These are phyloP conservation scores for Mixornis gularis DNA, from an alignment of 2,113 vertebrate genomes.

Conservation along the genomic window DNA sequence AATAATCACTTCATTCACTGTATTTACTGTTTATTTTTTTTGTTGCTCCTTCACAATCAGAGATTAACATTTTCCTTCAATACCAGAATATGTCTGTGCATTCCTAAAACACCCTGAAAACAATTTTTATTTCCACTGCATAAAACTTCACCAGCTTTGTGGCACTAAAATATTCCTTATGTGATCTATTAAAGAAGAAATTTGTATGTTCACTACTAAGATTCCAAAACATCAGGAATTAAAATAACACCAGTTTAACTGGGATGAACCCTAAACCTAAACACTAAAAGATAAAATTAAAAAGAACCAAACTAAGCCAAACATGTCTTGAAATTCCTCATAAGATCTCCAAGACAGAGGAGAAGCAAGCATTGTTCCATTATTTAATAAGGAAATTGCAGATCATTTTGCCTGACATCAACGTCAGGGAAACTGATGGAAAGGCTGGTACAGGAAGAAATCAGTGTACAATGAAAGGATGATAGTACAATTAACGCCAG, in stretches of 20 bases:
- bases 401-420: constrained; percentile 39
- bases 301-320: background rate
- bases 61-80: background rate
- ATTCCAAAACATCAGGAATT: background rate
- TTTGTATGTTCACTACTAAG: background rate
- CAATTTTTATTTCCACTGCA: background rate
- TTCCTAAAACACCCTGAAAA: background rate
- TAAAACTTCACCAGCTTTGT: background rate
- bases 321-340: background rate
- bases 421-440: constrained; percentile 47
- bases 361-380: constrained; percentile 11
- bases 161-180: background rate
- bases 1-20: background rate
- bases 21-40: background rate
- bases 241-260: background rate
- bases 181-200: background rate
- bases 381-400: constrained; percentile 58
- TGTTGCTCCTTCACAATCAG: background rate
- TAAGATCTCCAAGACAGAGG: background rate
- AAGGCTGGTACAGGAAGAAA: constrained; percentile 48
- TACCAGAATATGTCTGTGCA: background rate
- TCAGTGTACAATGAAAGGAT: constrained; percentile 54
- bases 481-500: constrained; percentile 37
- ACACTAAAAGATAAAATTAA: background rate
- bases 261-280: background rate